A percentile compares a stretch with the other conserved stretches of the same genome.
Evolutionary conservation across 1,140 invertebrate genomes (phyloP).

Genomic region (Heliconius himera): DNA sequence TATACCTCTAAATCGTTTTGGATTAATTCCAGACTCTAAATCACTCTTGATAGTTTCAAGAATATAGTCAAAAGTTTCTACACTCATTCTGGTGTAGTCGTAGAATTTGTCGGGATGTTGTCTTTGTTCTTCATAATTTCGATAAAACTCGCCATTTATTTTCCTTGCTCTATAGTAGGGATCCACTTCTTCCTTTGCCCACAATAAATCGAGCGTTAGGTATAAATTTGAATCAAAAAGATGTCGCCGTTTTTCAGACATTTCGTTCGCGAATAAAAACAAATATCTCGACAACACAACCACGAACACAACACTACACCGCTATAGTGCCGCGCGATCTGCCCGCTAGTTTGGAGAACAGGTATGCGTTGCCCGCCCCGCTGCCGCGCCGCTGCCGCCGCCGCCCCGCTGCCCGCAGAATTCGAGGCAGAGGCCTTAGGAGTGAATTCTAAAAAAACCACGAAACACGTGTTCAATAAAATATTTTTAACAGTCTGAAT

Average conservation of each 20-base stretch:
- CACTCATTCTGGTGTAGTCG: conserved; percentile 21
- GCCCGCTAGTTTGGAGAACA: conserved; percentile 41
- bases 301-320: conserved; percentile 43
- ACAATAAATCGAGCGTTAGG: conserved; percentile 37
- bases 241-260: conserved; percentile 40
- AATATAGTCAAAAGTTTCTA: too few relatives aligned
- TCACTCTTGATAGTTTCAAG: not conserved
- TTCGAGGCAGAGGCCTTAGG: conserved; percentile 15
- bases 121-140: conserved; percentile 39
- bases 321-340: conserved; percentile 43
- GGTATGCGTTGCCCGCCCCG: conserved; percentile 25
- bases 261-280: conserved; percentile 36
- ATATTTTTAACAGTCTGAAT: too few relatives aligned
- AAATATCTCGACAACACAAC: conserved; percentile 39
- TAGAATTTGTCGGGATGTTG: conserved; percentile 40
- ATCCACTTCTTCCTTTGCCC: conserved; percentile 32
- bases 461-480: too few relatives aligned
- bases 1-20: conserved; percentile 39
- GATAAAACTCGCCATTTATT: conserved; percentile 15
- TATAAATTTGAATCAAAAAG: conserved; percentile 44
- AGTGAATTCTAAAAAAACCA: too few relatives aligned
- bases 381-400: too few relatives aligned
- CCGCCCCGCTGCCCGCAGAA: conserved; percentile 21
- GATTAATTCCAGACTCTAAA: conserved; percentile 39
- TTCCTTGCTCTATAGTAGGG: conserved; percentile 15